Percentiles rank a stretch among this genome's conserved stretches.
Evolutionary conservation across 2,888 invertebrate genomes (phyloP).

Genomic region (Mythimna pallens): DNA sequence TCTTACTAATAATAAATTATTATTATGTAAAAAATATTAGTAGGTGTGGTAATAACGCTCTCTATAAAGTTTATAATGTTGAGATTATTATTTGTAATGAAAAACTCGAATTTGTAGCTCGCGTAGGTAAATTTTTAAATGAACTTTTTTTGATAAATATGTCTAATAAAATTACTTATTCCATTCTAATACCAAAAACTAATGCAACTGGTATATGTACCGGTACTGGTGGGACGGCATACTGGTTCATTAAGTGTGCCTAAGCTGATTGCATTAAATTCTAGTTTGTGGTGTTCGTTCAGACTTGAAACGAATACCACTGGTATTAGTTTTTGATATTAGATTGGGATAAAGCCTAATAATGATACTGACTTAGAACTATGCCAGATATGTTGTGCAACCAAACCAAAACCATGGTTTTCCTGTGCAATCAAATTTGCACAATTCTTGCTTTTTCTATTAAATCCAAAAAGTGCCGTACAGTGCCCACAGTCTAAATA

Average conservation of each 20-base stretch:
- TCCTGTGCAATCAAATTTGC: not conserved
- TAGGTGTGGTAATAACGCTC: conserved; percentile 49
- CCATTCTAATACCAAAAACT: too few species aligned
- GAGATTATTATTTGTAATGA: conserved; percentile 51
- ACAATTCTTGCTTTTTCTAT: not conserved
- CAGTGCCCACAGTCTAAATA: not conserved
- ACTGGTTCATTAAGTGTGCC: too few species aligned
- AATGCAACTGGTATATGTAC: too few species aligned
- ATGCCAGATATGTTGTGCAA: not conserved
- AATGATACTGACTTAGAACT: conserved; percentile 3
- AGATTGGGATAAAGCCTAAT: not conserved
- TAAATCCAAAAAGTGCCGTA: not conserved
- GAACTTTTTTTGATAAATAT: conserved; percentile 24
- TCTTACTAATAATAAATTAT: conserved; percentile 27
- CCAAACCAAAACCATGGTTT: too few species aligned
- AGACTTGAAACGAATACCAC: too few species aligned
- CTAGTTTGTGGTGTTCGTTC: too few species aligned
- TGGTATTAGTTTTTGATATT: too few species aligned
- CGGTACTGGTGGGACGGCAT: too few species aligned
- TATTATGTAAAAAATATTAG: conserved; percentile 31
- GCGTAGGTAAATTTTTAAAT: conserved; percentile 38
- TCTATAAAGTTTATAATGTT: conserved; percentile 40
- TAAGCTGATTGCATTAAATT: too few species aligned
- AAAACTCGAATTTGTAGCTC: conserved; percentile 55
- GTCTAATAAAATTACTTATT: not conserved